Percentiles rank a stretch among this genome's conserved stretches.
Evolutionary conservation across 2,113 vertebrate genomes (phyloP).

Genomic region (Struthio camelus): DNA sequence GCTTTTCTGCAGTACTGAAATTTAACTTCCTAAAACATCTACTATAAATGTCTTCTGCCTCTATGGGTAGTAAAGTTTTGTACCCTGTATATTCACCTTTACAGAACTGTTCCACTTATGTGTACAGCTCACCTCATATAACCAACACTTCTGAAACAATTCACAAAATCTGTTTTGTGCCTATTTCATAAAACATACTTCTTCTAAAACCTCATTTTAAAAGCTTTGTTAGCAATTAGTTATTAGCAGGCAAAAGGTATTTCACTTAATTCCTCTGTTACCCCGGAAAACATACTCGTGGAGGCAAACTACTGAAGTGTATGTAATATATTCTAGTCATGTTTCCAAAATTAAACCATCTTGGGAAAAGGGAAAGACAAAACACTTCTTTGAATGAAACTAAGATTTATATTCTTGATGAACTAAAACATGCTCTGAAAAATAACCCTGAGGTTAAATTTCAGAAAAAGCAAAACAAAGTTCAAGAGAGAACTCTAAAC

Average conservation of each 20-base stretch:
- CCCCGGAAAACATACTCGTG: background rate
- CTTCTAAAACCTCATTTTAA: background rate
- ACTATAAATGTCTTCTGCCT: background rate
- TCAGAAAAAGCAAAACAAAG: background rate
- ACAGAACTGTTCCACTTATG: background rate
- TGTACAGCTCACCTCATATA: background rate
- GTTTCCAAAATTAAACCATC: slow-evolving; percentile 14
- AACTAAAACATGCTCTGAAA: background rate
- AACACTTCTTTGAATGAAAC: background rate
- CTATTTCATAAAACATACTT: background rate
- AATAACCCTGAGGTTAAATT: background rate
- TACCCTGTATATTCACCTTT: background rate
- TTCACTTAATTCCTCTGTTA: background rate
- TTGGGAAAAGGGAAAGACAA: background rate
- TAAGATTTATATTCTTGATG: background rate
- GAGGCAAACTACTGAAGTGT: background rate
- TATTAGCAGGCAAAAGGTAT: background rate
- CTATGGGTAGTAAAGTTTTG: background rate
- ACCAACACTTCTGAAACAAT: background rate
- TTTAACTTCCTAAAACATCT: background rate
- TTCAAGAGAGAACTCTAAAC: background rate
- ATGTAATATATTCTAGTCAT: background rate
- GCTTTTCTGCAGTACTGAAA: background rate
- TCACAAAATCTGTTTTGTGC: background rate
- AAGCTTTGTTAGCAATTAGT: background rate